A percentile compares a stretch with the other conserved stretches of the same genome.
These are phyloP conservation scores for Gymnarchus niloticus DNA, from an alignment of 2,113 vertebrate species.

Conservation along the genomic window DNA sequence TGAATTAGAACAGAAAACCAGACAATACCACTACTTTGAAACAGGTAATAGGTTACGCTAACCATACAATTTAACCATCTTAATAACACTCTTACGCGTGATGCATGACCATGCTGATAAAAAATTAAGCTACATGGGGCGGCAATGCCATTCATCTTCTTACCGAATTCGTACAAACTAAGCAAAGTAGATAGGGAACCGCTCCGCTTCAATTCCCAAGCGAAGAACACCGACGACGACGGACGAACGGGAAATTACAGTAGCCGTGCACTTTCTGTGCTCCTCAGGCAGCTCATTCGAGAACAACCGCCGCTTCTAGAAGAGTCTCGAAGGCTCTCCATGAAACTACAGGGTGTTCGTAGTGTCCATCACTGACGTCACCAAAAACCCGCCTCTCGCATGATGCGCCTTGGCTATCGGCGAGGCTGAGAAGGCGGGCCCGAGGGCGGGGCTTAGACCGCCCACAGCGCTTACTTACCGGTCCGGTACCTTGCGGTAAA, in stretches of 20 bases:
- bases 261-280: neutral
- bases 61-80: neutral
- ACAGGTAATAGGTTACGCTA: neutral
- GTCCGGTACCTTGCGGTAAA: neutral
- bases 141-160: neutral
- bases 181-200: neutral
- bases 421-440: neutral
- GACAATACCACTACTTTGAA: neutral
- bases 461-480: neutral
- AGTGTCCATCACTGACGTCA: neutral
- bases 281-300: constrained; percentile 12
- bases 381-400: neutral
- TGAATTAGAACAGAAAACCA: no score
- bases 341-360: neutral
- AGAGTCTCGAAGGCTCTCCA: constrained; percentile 20
- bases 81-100: neutral
- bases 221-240: neutral
- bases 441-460: neutral
- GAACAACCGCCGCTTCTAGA: constrained; percentile 22
- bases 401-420: neutral
- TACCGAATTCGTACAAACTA: neutral
- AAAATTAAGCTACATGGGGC: neutral
- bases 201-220: neutral
- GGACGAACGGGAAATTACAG: neutral
- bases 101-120: neutral